Percentiles rank a stretch among this genome's conserved stretches.
Conservation (phyloP, 1,140 invertebrate species). For the Bemisia tabaci region DNA sequence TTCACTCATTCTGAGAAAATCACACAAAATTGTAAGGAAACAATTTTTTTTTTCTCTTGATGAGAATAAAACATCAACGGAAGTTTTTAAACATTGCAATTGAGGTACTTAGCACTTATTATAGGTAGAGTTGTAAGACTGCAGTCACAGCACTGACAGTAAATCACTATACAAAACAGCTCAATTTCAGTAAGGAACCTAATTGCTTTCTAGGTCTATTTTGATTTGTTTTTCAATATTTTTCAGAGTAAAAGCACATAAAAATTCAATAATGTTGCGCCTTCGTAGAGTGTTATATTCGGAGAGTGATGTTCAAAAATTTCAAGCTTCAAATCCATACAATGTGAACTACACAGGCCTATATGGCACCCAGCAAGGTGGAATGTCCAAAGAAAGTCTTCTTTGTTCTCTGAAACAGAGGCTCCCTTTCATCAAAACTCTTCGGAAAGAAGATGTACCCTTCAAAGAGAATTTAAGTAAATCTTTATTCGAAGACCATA, state of each 20-base stretch:
- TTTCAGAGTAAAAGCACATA: slow-evolving; percentile 36
- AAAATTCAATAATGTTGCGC: slow-evolving; percentile 39
- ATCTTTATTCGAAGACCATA: slow-evolving; percentile 26
- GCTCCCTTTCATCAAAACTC: neutral
- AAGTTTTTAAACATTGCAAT: too few species aligned
- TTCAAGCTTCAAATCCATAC: slow-evolving; percentile 40
- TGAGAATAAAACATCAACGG: too few species aligned
- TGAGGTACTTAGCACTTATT: too few species aligned
- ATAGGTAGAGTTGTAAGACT: too few species aligned
- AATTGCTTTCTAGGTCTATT: too few species aligned
- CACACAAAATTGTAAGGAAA: too few species aligned
- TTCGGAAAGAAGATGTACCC: slow-evolving; percentile 2
- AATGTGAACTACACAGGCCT: slow-evolving; percentile 39
- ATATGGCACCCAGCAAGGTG: slow-evolving; percentile 25
- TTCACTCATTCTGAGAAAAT: too few species aligned
- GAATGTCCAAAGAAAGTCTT: slow-evolving; percentile 25
- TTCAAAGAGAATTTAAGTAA: slow-evolving; percentile 24
- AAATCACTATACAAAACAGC: too few species aligned
- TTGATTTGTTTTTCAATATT: neutral
- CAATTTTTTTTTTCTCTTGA: too few species aligned
- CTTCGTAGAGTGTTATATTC: slow-evolving; percentile 42
- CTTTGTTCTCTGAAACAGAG: neutral
- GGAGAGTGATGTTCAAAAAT: slow-evolving; percentile 42
- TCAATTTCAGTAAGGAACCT: too few species aligned
- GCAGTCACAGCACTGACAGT: too few species aligned